phyloP scores from a whole-genome alignment of 2,113 vertebrate genomes.

The Serinus canaria region DNA sequence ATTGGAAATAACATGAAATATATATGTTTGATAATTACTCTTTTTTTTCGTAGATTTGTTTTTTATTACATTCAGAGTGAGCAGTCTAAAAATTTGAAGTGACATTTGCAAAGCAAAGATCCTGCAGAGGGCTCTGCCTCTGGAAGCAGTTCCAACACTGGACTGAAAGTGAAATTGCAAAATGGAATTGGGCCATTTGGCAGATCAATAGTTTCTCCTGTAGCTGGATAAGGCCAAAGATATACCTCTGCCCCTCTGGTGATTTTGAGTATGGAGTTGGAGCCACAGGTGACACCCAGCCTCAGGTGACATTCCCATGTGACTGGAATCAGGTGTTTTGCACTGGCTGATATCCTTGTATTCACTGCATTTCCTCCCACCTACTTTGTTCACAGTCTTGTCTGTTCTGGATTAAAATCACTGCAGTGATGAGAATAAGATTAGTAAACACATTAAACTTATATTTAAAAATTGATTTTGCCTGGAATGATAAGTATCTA shows the following conservation, averaged over 20 bases:
- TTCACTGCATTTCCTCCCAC: neutral
- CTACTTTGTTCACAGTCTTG: neutral
- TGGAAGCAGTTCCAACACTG: neutral
- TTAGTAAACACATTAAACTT: neutral
- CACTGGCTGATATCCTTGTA: neutral
- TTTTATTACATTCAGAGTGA: neutral
- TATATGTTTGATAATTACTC: neutral
- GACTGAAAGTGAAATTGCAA: neutral
- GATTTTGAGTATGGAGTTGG: neutral
- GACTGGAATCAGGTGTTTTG: neutral
- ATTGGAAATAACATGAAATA: neutral
- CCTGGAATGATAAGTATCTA: neutral
- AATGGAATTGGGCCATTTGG: neutral
- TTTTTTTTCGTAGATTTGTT: too few relatives aligned
- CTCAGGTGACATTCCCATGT: accelerated
- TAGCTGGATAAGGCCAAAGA: neutral
- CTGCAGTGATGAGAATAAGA: neutral
- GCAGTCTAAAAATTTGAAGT: neutral
- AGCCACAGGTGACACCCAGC: accelerated
- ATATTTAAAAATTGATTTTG: neutral
- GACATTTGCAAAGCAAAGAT: neutral
- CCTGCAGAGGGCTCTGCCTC: accelerated
- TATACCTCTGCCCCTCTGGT: neutral
- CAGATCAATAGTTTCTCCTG: neutral
- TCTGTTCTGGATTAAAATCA: neutral